Percentiles rank a stretch among this genome's conserved stretches.
Conservation (phyloP, 2,888 invertebrate species). For the Drosophila recens region DNA sequence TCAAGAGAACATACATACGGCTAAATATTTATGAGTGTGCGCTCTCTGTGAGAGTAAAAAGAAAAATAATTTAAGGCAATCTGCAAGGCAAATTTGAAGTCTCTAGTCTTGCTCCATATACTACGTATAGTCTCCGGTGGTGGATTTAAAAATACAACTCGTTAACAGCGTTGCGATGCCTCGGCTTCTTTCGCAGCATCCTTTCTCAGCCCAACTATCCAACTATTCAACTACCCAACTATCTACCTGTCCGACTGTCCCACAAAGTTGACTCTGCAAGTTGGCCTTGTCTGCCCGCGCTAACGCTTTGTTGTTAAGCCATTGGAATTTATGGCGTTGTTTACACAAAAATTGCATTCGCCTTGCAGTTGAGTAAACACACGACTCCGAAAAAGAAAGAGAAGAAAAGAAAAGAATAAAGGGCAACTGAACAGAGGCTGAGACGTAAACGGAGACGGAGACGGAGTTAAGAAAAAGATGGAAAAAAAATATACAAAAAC, state of each 20-base stretch:
- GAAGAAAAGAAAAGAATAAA: neutral
- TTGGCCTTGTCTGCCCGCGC: conserved; percentile 67
- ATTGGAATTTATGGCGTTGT: conserved; percentile 77
- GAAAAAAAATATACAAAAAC: conserved; percentile 33
- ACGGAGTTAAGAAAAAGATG: neutral
- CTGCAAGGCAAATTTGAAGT: conserved; percentile 52
- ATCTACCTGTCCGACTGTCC: conserved; percentile 24
- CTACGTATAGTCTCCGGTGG: neutral
- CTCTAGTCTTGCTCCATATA: conserved; percentile 1
- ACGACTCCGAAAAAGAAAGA: conserved; percentile 18
- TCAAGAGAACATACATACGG: conserved; percentile 7
- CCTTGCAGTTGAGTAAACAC: conserved; percentile 77
- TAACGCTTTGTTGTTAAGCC: conserved; percentile 74
- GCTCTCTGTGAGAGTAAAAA: conserved; percentile 1
- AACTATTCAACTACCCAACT: neutral
- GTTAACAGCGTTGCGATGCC: conserved; percentile 32
- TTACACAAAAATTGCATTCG: conserved; percentile 78
- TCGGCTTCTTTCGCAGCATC: conserved; percentile 1
- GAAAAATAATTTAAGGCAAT: conserved; percentile 33
- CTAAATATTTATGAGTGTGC: conserved; percentile 37
- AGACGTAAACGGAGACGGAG: neutral
- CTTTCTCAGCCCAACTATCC: neutral
- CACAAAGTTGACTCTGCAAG: conserved; percentile 27
- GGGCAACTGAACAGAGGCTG: neutral
- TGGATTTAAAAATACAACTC: conserved; percentile 43